Evolutionary conservation across 2,797 vertebrate genomes (phyloP).

Genomic region (Premnoplex brunnescens): DNA sequence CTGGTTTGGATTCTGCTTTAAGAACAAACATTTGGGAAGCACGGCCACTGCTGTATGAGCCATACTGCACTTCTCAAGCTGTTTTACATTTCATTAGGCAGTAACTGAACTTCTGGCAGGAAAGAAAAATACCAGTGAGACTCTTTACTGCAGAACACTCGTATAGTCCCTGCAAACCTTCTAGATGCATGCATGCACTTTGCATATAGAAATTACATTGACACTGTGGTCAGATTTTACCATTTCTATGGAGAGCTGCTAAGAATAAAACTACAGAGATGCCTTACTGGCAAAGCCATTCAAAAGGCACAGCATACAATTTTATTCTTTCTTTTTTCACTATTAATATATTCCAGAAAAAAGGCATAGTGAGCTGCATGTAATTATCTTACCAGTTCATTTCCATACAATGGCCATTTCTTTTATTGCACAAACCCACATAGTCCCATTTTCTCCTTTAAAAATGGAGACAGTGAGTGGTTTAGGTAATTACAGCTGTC

Average conservation of each 20-base stretch:
- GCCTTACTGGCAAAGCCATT: neutral
- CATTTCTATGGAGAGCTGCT: neutral
- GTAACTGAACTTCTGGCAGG: neutral
- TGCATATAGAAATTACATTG: neutral
- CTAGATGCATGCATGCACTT: neutral
- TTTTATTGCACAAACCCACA: neutral
- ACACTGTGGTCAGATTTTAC: neutral
- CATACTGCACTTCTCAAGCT: neutral
- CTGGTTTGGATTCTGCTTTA: neutral
- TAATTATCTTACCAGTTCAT: neutral
- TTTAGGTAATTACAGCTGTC: slow-evolving; percentile 41
- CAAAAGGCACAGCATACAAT: neutral
- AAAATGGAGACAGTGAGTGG: neutral
- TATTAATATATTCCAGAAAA: slow-evolving; percentile 19
- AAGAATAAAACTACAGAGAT: neutral
- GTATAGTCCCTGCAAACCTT: neutral
- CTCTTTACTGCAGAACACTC: neutral
- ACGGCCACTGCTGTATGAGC: neutral
- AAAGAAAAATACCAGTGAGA: neutral
- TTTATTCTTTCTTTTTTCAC: neutral
- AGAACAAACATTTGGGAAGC: neutral
- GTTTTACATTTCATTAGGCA: neutral
- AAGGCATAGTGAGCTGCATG: neutral
- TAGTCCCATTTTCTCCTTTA: slow-evolving; percentile 3
- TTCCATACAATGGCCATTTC: neutral